phyloP scores from a whole-genome alignment of 2,113 vertebrate species.

The Stigmatopora argus region DNA sequence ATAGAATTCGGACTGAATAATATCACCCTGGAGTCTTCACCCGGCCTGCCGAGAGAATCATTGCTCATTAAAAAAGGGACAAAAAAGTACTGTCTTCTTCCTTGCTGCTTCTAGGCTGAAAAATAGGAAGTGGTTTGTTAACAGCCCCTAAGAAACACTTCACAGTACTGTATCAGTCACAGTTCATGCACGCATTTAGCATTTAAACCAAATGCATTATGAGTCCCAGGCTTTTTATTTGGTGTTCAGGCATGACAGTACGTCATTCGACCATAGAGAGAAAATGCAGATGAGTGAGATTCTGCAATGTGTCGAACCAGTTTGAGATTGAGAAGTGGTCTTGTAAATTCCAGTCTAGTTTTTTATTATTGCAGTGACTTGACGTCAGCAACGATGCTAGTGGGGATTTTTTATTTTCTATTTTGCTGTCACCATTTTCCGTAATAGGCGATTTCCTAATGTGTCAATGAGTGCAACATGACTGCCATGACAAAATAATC shows the following conservation, averaged over 20 bases:
- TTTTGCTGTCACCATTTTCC: conserved; percentile 3
- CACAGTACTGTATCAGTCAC: conserved; percentile 27
- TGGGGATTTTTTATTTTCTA: not conserved
- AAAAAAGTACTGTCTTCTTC: conserved; percentile 50
- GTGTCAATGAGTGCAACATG: conserved; percentile 13
- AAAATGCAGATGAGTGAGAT: conserved; percentile 57
- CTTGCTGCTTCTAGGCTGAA: conserved; percentile 5
- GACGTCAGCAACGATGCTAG: not conserved
- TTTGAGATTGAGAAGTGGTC: conserved; percentile 28
- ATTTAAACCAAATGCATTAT: not conserved
- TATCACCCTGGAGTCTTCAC: conserved; percentile 14
- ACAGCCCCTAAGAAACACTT: conserved; percentile 25
- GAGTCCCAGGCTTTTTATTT: not conserved
- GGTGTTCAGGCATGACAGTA: not conserved
- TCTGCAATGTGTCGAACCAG: conserved; percentile 50
- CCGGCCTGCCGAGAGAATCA: conserved; percentile 45
- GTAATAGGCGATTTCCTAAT: not conserved
- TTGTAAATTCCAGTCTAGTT: conserved; percentile 36
- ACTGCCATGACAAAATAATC: conserved; percentile 4
- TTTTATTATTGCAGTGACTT: conserved; percentile 5
- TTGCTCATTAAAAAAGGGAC: conserved; percentile 34
- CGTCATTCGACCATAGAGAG: conserved; percentile 12
- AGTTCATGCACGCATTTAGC: conserved; percentile 23
- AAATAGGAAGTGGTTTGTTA: conserved; percentile 22
- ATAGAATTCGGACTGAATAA: conserved; percentile 28